Base-by-base conservation (phyloP, 2,888 invertebrate genomes). In the Eupithecia vulgata region DNA sequence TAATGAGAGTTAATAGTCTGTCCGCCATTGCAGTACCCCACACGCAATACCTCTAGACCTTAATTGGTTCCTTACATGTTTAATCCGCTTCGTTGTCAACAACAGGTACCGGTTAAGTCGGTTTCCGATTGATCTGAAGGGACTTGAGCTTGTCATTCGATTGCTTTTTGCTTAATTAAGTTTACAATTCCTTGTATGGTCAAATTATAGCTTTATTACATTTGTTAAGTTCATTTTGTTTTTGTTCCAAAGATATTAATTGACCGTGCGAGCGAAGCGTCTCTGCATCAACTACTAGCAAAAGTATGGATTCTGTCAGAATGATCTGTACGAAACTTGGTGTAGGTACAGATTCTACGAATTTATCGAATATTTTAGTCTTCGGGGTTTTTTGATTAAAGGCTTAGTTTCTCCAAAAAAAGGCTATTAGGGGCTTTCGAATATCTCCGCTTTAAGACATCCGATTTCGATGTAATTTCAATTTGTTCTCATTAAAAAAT, bases 1-100 rank as follows among this genome's bases (percentile, higher is more conserved):
- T 90, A 92, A 91, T 90, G 90, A 91, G 89, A 88, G 90, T 91
- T 89, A 92, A 91, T 90, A 90, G 88, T 84, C 81, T 72, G 78
- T 79, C 76, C 80, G 76, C 81, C 78, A 78, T 79, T 79, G 80
- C 78, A 73, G 76, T 81, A 82, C 48, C 82, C 82, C 80, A 81
- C 86, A 84, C 84, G 84, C 83, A 83, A 88, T 86, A 85, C 88
- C 88, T 89, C 87, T 87, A 89, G 84, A 84, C 89, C 86, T 89
- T 92, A 91, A 91, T 91, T 91, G 91, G 89, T 91, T 90, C 87
- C 87, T 85, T 88, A 89, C 89, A 88, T 89, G 88, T 87, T 86
- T 90, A 91, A 91, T 91, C 88, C 88, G 85, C 88, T 88, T 89
- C 89, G 84, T 81, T 86, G 87, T 91, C 85, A 86, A 87, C 87